Evolutionary conservation across 2,888 invertebrate genomes (phyloP).

Genomic region (Meteorus cinctellus): DNA sequence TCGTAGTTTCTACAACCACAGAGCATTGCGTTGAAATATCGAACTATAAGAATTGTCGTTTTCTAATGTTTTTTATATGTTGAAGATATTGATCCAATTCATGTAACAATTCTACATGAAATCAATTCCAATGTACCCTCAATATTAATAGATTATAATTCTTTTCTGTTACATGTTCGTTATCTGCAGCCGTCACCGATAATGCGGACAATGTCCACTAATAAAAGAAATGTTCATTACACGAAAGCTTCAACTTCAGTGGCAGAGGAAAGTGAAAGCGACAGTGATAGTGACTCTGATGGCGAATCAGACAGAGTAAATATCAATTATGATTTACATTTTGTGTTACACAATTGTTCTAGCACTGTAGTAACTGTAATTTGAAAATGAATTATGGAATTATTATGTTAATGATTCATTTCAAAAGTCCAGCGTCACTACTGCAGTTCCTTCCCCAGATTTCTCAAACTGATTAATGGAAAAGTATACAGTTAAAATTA

Average conservation of each 20-base stretch:
- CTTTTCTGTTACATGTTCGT: background rate
- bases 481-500: background rate
- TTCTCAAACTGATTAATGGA: no score
- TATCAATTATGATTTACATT: slow-evolving; percentile 10
- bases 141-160: background rate
- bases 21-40: background rate
- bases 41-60: no score
- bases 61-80: no score
- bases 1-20: no score
- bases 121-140: background rate
- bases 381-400: no score
- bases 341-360: no score
- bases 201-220: slow-evolving; percentile 61
- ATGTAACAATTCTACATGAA: background rate
- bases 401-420: no score
- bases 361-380: no score
- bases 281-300: slow-evolving; percentile 78
- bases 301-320: slow-evolving; percentile 76
- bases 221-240: slow-evolving; percentile 61
- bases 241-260: slow-evolving; percentile 55
- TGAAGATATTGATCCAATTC: background rate
- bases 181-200: slow-evolving; percentile 55
- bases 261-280: slow-evolving; percentile 76
- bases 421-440: no score
- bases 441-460: no score